phyloP scores from a whole-genome alignment of 1,140 invertebrate species.

The Zaprionus vittiger region DNA sequence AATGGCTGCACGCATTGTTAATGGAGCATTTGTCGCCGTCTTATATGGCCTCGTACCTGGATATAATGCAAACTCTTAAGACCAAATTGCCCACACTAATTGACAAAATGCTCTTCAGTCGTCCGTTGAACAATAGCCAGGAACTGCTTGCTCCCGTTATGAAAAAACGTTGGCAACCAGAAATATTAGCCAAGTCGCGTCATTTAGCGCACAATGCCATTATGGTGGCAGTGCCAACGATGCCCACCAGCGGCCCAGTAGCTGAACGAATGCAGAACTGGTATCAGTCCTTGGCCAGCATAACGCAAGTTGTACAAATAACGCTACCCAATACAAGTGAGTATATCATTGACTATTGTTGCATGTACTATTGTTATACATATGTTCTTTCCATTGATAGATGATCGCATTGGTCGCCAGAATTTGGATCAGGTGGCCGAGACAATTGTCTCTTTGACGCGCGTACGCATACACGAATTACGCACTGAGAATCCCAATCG shows the following conservation, averaged over 20 bases:
- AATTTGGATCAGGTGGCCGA: constrained; percentile 85
- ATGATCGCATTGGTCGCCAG: constrained; percentile 66
- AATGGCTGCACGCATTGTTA: constrained; percentile 92
- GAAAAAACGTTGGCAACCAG: constrained; percentile 92
- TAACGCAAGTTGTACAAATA: constrained; percentile 90
- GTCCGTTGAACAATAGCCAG: constrained; percentile 85
- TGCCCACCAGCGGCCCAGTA: constrained; percentile 84
- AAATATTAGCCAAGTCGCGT: constrained; percentile 84
- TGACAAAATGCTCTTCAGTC: constrained; percentile 89
- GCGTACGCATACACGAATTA: constrained; percentile 90
- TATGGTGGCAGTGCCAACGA: constrained; percentile 88
- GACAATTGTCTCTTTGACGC: constrained; percentile 88
- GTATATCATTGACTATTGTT: background rate
- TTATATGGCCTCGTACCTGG: constrained; percentile 91
- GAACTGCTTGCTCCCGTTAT: constrained; percentile 87
- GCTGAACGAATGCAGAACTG: constrained; percentile 89
- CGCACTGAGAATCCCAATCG: constrained; percentile 88
- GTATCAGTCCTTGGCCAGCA: constrained; percentile 88
- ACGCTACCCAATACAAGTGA: constrained; percentile 84
- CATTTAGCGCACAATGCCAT: constrained; percentile 91
- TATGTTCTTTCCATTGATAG: constrained; percentile 26
- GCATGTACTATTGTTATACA: background rate
- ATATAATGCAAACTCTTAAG: constrained; percentile 91
- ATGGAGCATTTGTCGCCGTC: constrained; percentile 89
- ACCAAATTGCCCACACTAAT: constrained; percentile 91